Base-by-base conservation (phyloP, 2,888 invertebrate species). In the Panopea generosa region DNA sequence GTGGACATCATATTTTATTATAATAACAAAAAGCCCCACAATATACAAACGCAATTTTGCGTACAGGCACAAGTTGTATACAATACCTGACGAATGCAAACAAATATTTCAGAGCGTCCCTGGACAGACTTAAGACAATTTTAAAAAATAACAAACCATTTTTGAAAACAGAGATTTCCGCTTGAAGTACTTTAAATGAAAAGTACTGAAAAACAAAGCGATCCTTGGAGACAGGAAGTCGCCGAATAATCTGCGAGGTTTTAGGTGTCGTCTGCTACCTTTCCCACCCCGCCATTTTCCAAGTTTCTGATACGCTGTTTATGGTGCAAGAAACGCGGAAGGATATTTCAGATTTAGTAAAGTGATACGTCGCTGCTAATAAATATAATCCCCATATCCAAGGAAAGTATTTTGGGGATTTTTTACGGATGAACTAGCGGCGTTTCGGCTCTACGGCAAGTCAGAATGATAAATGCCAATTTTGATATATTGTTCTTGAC, bases 361-460 rank as follows among this genome's bases (percentile, higher is more conserved):
- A 65, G 16, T 49, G 80, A 80, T 80, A 80, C 65, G 80, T 76
- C 76, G 59, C 59, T 43, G 62, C 56, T 69, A 76, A 76, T 76
- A 76, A 76, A 72, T 69, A 45, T 76, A 80, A 80, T 80, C 80
- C 80, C 65, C 47, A 47, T 67, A 62, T 76, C 60, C 70, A 61
- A 53, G 57, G 59, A 59, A 70, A 74, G 66, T 52, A 62, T 69
- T 76, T 49, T 52, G 62, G 52, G 49, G 76, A 66, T 72, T 76
- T n/a, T n/a, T 73, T 53, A 66, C 63, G 76, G 80, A 59, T 80
- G 80, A 73, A 76, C 60, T 66, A 65, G 65, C 61, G 33, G 59
- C 52, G 45, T 53, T 61, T 63, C 57, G 33, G 33, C 33, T 33
- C 11, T 33, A 33, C 33, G 33, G 11, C 4, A 11, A 33, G 33